Percentiles rank a stretch among this genome's conserved stretches.
Evolutionary conservation across 1,140 invertebrate species (phyloP).

Genomic region (Dendroctonus ponderosae): DNA sequence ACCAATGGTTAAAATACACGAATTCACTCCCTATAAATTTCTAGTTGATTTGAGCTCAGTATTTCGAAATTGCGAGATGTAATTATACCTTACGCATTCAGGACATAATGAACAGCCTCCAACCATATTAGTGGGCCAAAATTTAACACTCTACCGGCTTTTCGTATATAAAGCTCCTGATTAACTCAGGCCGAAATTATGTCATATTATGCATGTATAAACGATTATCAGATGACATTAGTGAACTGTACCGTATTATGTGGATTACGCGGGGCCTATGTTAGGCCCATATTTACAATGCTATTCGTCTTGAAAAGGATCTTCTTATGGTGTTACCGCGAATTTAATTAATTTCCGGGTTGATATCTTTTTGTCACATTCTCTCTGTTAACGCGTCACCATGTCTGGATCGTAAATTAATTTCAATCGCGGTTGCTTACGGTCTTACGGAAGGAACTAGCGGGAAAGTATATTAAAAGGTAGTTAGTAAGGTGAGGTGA

Average conservation of each 20-base stretch:
- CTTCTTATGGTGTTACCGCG: constrained; percentile 18
- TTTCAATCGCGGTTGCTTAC: no score
- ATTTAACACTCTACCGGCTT: constrained; percentile 21
- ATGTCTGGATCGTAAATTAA: background rate
- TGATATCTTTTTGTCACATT: constrained; percentile 25
- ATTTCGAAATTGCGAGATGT: no score
- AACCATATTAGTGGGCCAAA: constrained; percentile 10
- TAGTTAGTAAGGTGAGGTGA: no score
- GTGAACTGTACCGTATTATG: constrained; percentile 29
- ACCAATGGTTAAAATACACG: no score
- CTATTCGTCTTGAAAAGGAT: constrained; percentile 23
- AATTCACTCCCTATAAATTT: no score
- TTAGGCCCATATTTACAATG: constrained; percentile 13
- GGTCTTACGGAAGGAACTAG: no score
- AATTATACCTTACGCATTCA: constrained; percentile 11
- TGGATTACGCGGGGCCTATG: constrained; percentile 17
- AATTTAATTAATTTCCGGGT: constrained; percentile 23
- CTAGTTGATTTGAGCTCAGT: no score
- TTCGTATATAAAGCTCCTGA: constrained; percentile 24
- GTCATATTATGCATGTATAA: constrained; percentile 31
- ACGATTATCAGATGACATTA: constrained; percentile 30
- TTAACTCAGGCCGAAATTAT: constrained; percentile 25
- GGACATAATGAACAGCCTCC: constrained; percentile 7
- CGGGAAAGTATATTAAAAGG: no score
- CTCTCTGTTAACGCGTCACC: constrained; percentile 10